These are phyloP conservation scores for Parazoanthus atlanticus DNA, from an alignment of 92 coral and sea anemone species.

Conservation along the genomic window DNA sequence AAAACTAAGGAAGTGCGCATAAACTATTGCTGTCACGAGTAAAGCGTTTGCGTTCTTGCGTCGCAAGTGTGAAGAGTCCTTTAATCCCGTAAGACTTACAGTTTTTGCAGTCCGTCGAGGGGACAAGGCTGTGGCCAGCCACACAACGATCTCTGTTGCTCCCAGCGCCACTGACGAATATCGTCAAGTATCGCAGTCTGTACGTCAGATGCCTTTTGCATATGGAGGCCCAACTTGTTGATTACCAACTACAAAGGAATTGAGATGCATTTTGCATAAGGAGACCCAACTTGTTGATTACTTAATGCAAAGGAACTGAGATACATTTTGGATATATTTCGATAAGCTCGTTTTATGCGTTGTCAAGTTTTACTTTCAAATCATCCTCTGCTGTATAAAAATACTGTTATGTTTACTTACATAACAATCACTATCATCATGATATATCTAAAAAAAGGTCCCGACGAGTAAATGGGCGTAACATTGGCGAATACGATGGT, in stretches of 20 bases:
- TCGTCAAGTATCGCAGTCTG: slow-evolving; percentile 65
- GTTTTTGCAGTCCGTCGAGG: slow-evolving; percentile 74
- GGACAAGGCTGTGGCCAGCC: slow-evolving; percentile 87
- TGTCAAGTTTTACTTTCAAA: too few relatives aligned
- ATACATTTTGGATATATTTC: slow-evolving; percentile 60
- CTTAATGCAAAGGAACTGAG: slow-evolving; percentile 46
- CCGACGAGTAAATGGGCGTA: too few relatives aligned
- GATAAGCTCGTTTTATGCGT: too few relatives aligned
- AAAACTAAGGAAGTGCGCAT: too few relatives aligned
- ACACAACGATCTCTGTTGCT: slow-evolving; percentile 80
- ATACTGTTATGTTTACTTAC: too few relatives aligned
- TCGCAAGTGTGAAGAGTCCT: too few relatives aligned
- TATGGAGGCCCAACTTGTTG: slow-evolving; percentile 62
- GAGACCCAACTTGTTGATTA: slow-evolving; percentile 54
- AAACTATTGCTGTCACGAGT: too few relatives aligned
- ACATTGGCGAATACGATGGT: too few relatives aligned
- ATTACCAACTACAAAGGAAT: slow-evolving; percentile 57
- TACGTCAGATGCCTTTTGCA: slow-evolving; percentile 71
- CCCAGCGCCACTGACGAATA: slow-evolving; percentile 71
- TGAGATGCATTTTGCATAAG: slow-evolving; percentile 16
- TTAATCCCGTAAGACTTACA: slow-evolving; percentile 45
- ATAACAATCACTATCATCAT: too few relatives aligned
- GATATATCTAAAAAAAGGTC: too few relatives aligned
- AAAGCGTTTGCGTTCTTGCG: too few relatives aligned
- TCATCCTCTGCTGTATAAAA: too few relatives aligned